These are phyloP conservation scores for Orycteropus afer DNA, from an alignment of 2,113 vertebrate genomes.

Conservation along the genomic window DNA sequence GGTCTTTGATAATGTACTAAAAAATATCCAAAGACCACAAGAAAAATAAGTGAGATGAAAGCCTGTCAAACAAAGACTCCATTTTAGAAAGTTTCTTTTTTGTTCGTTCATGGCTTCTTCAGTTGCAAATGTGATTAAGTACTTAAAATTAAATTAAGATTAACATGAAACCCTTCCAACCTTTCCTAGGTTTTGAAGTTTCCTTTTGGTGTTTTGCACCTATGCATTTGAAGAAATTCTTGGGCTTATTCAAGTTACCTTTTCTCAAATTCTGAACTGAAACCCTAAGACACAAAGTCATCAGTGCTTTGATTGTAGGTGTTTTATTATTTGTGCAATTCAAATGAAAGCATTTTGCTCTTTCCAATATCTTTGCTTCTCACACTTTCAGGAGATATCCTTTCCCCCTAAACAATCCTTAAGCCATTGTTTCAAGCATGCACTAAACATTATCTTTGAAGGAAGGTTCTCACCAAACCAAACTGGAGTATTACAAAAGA, in stretches of 20 bases:
- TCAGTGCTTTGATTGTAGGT: slow-evolving; percentile 57
- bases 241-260: neutral
- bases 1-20: slow-evolving; percentile 80
- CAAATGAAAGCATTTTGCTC: slow-evolving; percentile 24
- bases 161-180: slow-evolving; percentile 47
- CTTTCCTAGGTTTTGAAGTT: slow-evolving; percentile 30
- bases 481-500: slow-evolving; percentile 34
- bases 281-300: slow-evolving; percentile 21
- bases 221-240: neutral
- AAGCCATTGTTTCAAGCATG: slow-evolving; percentile 62
- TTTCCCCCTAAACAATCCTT: neutral
- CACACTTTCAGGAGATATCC: slow-evolving; percentile 60
- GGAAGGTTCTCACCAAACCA: slow-evolving; percentile 49
- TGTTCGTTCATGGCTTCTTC: slow-evolving; percentile 70
- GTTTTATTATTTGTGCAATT: slow-evolving; percentile 52
- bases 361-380: slow-evolving; percentile 64
- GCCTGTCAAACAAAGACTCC: slow-evolving; percentile 74
- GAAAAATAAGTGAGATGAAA: slow-evolving; percentile 71
- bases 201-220: slow-evolving; percentile 42
- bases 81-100: slow-evolving; percentile 80
- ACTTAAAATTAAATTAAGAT: slow-evolving; percentile 80
- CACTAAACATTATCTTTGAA: slow-evolving; percentile 56
- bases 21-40: slow-evolving; percentile 79
- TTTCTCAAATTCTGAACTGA: slow-evolving; percentile 53
- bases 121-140: slow-evolving; percentile 72